Conservation (phyloP, 2,113 vertebrate species). For the Bubo blakistoni region DNA sequence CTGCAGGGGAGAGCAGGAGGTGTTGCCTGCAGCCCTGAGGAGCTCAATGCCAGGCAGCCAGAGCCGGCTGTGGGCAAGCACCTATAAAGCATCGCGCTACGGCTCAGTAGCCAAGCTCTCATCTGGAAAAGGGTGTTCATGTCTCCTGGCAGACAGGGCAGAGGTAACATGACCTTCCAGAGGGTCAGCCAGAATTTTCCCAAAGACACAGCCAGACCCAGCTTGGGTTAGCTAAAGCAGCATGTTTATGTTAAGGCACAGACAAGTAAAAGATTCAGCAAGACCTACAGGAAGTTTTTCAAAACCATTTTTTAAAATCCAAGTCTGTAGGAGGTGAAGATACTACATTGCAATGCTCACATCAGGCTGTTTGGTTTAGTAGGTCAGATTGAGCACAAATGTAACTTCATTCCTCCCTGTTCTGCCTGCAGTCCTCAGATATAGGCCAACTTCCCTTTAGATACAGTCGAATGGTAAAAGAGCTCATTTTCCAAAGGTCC, state of each 20-base stretch:
- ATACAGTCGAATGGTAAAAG: not conserved
- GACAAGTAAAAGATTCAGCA: not conserved
- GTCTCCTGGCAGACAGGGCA: not conserved
- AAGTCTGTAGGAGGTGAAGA: not conserved
- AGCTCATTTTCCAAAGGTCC: not conserved
- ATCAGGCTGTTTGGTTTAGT: not conserved
- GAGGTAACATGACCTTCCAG: not conserved
- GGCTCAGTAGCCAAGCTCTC: not conserved
- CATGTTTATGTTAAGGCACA: not conserved
- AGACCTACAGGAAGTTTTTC: not conserved
- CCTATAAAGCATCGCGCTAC: not conserved
- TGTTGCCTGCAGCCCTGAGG: not conserved
- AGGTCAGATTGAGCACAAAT: not conserved
- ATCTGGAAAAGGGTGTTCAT: not conserved
- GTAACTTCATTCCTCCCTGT: not conserved
- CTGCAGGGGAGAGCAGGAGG: not conserved
- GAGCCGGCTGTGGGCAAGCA: fast-evolving
- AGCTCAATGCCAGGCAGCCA: fast-evolving
- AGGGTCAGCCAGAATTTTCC: not conserved
- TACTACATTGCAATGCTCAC: not conserved
- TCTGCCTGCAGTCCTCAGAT: not conserved
- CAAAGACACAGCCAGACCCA: not conserved
- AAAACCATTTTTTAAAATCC: not conserved
- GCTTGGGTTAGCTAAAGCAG: not conserved
- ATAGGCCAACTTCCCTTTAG: not conserved